Evolutionary conservation across 1,140 invertebrate species (phyloP), one percentile per base, ranked within the genome.

Genomic region (Drosophila lacertosa): DNA sequence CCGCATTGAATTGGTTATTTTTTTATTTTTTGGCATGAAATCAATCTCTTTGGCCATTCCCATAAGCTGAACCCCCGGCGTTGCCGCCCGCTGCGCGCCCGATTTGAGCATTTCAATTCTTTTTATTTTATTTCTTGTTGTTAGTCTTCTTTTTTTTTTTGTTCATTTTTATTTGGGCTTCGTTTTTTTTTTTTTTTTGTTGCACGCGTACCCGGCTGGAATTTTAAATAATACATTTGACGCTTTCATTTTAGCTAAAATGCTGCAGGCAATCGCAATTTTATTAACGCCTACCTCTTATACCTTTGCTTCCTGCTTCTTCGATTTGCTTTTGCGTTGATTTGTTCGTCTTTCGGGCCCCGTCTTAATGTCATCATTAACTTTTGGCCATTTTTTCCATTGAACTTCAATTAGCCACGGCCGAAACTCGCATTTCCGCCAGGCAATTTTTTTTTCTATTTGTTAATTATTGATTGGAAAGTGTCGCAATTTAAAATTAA

Each of bases 401-500:
- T 79, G 72, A 77, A 84, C 80, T 77, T 77, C 69, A 86, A 86
- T 86, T 84, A 76, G 76, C 60, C 45, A 69, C 51, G 73, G 35
- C 68, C 54, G 59, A 58, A 51, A 48, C 39, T 59, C 58, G 33
- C 45, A 65, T 68, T 69, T 77, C 45, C 63, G 57, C 48, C 63
- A 73, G 51, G 59, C 66, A 35, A 65, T 70, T 55, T 47, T 33
- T 4, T 59, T 74, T 63, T 77, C n/a, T 58, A 22, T 70, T 68
- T 47, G 65, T 54, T 24, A 39, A 26, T 51, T 45, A 66, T 68
- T 66, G 44, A 44, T 69, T 55, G 51, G 81, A 86, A 86, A 86
- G 81, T 86, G 74, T 70, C 62, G 66, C 81, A 86, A 86, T 86
- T 77, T 80, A 74, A 78, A 66, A 20, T 71, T 86, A 86, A 86